A percentile compares a stretch with the other conserved stretches of the same genome.
These are phyloP conservation scores for Drosophila austrosaltans DNA, from an alignment of 2,888 invertebrate genomes.

Conservation along the genomic window DNA sequence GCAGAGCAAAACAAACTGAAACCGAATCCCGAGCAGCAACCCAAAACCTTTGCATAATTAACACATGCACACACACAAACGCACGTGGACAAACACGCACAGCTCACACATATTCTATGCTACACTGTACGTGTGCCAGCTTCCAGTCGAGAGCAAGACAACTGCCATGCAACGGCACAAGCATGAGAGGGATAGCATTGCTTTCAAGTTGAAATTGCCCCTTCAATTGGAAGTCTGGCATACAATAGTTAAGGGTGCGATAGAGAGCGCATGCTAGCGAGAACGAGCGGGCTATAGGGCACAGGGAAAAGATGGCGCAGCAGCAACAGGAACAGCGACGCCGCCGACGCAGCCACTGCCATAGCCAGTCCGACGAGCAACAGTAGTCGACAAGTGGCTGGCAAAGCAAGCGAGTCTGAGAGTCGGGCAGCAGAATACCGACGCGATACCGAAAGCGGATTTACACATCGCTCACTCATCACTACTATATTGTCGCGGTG, in stretches of 20 bases:
- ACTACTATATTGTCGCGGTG: slow-evolving; percentile 26
- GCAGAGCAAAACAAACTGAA: slow-evolving; percentile 75
- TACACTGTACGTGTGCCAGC: slow-evolving; percentile 64
- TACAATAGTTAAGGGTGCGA: slow-evolving; percentile 15
- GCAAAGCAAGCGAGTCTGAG: slow-evolving; percentile 19
- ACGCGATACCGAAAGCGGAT: slow-evolving; percentile 17
- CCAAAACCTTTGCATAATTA: slow-evolving; percentile 54
- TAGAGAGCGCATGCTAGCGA: slow-evolving; percentile 18
- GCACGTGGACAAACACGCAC: slow-evolving; percentile 11
- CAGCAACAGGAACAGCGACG: slow-evolving; percentile 42
- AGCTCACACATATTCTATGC: slow-evolving; percentile 56
- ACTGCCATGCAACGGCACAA: background rate
- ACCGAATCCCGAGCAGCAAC: slow-evolving; percentile 46
- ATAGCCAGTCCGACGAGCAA: slow-evolving; percentile 29
- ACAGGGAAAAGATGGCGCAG: slow-evolving; percentile 67
- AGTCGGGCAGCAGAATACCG: slow-evolving; percentile 35
- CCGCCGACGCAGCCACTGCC: slow-evolving; percentile 11
- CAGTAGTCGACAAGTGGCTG: slow-evolving; percentile 36
- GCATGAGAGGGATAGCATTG: slow-evolving; percentile 35
- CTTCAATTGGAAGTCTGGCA: slow-evolving; percentile 59
- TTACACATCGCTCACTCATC: too few species aligned
- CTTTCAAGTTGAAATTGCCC: slow-evolving; percentile 43
- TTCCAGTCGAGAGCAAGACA: slow-evolving; percentile 56
- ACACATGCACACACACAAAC: slow-evolving; percentile 33
- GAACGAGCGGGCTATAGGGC: slow-evolving; percentile 40